Percentiles rank a stretch among this genome's conserved stretches.
Conservation (phyloP, 2,888 invertebrate species). For the Dryococelus australis region DNA sequence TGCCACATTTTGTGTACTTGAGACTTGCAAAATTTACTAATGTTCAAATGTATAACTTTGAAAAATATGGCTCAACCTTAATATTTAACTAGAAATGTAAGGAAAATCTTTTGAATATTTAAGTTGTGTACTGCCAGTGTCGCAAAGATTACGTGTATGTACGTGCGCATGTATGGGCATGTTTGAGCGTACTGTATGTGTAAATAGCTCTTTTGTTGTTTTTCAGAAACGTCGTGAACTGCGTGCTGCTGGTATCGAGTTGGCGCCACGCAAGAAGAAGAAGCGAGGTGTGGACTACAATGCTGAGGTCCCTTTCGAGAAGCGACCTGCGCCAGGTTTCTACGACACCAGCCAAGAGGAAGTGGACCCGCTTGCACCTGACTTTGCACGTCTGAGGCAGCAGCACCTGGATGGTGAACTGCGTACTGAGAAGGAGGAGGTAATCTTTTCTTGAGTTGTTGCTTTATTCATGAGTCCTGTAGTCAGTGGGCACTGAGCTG, state of each 20-base stretch:
- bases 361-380: constrained; percentile 87
- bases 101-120: no score
- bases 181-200: no score
- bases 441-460: constrained; percentile 51
- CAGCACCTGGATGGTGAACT: constrained; percentile 94
- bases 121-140: no score
- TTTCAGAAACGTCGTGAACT: constrained; percentile 88
- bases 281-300: constrained; percentile 96
- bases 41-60: no score
- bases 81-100: no score
- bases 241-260: constrained; percentile 91
- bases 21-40: no score
- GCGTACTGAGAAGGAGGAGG: constrained; percentile 90
- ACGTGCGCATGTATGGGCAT: no score
- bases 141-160: no score
- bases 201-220: no score
- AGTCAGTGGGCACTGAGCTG: no score
- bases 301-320: constrained; percentile 97
- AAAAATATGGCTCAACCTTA: no score
- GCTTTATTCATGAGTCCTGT: not conserved
- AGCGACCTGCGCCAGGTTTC: constrained; percentile 90
- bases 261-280: constrained; percentile 55
- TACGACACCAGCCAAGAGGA: constrained; percentile 92
- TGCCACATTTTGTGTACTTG: no score
- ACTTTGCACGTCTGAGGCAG: constrained; percentile 88